These are phyloP conservation scores for Drosophila ogumai DNA, from an alignment of 1,140 invertebrate genomes.

Conservation along the genomic window DNA sequence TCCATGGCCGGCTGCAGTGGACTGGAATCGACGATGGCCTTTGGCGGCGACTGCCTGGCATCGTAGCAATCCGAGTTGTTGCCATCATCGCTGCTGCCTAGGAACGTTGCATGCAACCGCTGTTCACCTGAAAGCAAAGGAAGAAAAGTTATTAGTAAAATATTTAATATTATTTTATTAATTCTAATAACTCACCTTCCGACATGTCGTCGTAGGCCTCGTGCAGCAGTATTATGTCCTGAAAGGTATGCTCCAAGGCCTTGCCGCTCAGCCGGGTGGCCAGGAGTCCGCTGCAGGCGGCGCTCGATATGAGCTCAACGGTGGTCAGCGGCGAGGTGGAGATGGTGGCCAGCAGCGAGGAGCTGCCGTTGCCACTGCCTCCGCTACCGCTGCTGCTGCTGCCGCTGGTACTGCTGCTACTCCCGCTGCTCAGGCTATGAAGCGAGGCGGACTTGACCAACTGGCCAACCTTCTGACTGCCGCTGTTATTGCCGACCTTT, in stretches of 20 bases:
- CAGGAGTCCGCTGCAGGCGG: constrained; percentile 76
- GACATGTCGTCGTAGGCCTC: constrained; percentile 87
- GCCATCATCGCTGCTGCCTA: constrained; percentile 82
- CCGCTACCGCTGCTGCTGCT: constrained; percentile 53
- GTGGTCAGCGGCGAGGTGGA: constrained; percentile 77
- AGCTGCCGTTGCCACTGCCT: constrained; percentile 57
- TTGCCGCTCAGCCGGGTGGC: constrained; percentile 76
- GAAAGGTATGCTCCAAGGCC: constrained; percentile 78
- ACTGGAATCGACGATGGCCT: constrained; percentile 96
- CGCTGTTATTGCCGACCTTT: constrained; percentile 40
- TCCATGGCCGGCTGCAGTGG: constrained; percentile 96
- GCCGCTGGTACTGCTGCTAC: constrained; percentile 47
- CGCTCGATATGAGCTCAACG: constrained; percentile 77
- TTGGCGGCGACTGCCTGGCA: constrained; percentile 91
- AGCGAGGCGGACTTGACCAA: constrained; percentile 77
- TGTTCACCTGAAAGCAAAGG: constrained; percentile 66
- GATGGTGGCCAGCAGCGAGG: constrained; percentile 81
- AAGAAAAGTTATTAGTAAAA: neutral
- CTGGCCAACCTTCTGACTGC: constrained; percentile 61
- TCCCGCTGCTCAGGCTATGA: constrained; percentile 76
- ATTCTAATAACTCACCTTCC: constrained; percentile 85
- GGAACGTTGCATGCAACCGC: constrained; percentile 77
- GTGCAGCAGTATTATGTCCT: constrained; percentile 79
- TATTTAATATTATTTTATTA: neutral
- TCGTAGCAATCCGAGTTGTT: constrained; percentile 84